phyloP scores from a whole-genome alignment of 2,113 vertebrate species.

The Psilopsiagon aymara region DNA sequence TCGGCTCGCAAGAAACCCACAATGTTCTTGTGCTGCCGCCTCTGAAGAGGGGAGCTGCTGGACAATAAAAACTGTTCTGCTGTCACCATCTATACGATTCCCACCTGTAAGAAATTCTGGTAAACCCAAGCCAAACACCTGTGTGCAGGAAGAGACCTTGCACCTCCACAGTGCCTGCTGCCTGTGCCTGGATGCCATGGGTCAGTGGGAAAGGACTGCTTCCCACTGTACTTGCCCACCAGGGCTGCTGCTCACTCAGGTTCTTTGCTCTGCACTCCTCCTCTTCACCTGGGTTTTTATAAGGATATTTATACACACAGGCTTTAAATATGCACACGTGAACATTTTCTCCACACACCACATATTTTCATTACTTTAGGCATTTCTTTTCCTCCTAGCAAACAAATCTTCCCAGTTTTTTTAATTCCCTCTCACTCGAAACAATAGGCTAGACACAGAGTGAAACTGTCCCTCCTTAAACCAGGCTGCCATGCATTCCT shows the following conservation, averaged over 20 bases:
- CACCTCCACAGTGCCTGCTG: rapidly evolving
- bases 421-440: background rate
- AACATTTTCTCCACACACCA: background rate
- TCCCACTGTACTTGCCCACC: rapidly evolving
- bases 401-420: background rate
- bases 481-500: background rate
- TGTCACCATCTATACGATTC: background rate
- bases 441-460: background rate
- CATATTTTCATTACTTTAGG: background rate
- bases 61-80: background rate
- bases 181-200: rapidly evolving
- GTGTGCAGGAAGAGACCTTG: rapidly evolving
- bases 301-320: rapidly evolving
- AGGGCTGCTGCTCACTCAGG: rapidly evolving
- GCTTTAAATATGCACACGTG: background rate
- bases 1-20: background rate
- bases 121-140: background rate
- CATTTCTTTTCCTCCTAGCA: background rate
- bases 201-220: rapidly evolving
- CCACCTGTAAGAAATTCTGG: background rate
- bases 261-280: background rate
- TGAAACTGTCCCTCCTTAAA: background rate
- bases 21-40: background rate
- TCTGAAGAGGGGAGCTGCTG: background rate
- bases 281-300: background rate